These are phyloP conservation scores for Eupithecia abbreviata DNA, from an alignment of 2,888 invertebrate species.

Conservation along the genomic window DNA sequence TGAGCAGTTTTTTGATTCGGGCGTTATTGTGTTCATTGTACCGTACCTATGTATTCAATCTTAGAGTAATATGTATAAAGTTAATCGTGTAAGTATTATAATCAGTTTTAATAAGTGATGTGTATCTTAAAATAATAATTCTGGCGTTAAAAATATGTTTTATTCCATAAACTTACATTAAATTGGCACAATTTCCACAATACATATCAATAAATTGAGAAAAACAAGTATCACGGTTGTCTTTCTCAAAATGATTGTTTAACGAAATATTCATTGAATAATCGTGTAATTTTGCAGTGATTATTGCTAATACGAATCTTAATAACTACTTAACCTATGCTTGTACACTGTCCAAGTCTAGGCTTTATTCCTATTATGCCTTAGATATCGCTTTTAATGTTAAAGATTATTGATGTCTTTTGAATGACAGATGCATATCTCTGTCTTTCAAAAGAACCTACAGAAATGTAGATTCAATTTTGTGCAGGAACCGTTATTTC, in stretches of 20 bases:
- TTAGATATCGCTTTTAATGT: background rate
- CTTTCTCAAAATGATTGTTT: conserved; percentile 80
- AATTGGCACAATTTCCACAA: conserved; percentile 63
- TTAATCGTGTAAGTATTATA: conserved; percentile 10
- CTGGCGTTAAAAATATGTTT: conserved; percentile 42
- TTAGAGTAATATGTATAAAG: conserved; percentile 19
- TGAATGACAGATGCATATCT: background rate
- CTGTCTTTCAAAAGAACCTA: background rate
- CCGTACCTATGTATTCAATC: conserved; percentile 17
- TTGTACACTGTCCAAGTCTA: conserved; percentile 12
- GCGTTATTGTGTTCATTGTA: conserved; percentile 17
- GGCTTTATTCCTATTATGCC: background rate
- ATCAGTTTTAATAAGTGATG: background rate
- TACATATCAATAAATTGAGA: conserved; percentile 73
- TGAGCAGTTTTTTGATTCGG: background rate
- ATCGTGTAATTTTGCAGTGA: conserved; percentile 38
- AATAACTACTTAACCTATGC: conserved; percentile 14
- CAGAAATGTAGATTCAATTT: background rate
- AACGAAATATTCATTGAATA: conserved; percentile 49
- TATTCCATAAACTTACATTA: conserved; percentile 54
- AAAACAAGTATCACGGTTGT: conserved; percentile 73
- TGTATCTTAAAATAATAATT: conserved; percentile 34
- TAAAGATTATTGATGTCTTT: background rate
- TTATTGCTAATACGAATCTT: conserved; percentile 27
- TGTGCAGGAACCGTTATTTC: background rate